Evolutionary conservation across 2,113 vertebrate genomes (phyloP).

Genomic region (Phylloscopus whistleri): DNA sequence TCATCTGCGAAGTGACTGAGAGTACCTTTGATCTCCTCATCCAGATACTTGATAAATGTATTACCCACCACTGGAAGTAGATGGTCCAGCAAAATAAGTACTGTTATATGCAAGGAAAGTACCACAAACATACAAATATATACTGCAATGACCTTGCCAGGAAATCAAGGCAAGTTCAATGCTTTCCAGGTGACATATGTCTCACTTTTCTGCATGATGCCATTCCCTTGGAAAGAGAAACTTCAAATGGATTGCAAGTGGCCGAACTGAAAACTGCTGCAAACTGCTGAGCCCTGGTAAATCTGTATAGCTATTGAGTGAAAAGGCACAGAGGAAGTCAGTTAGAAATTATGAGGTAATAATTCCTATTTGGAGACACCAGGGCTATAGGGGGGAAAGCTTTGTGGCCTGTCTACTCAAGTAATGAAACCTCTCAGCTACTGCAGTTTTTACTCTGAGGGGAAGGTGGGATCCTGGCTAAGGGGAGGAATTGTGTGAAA

Average conservation of each 20-base stretch:
- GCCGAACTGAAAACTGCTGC: not conserved
- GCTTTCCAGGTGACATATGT: not conserved
- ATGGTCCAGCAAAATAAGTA: not conserved
- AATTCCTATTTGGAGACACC: not conserved
- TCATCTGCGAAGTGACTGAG: not conserved
- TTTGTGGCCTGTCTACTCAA: not conserved
- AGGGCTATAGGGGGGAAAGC: not conserved
- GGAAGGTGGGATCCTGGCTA: not conserved
- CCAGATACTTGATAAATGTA: not conserved
- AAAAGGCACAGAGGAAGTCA: not conserved
- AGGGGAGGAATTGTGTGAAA: not conserved
- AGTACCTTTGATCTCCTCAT: not conserved
- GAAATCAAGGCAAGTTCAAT: not conserved
- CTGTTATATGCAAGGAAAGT: not conserved
- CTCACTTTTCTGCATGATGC: not conserved
- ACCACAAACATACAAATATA: not conserved
- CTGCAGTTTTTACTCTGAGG: not conserved
- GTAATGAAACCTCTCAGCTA: not conserved
- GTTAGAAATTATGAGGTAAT: not conserved
- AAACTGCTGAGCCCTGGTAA: not conserved
- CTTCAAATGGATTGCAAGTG: not conserved
- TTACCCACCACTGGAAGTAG: not conserved
- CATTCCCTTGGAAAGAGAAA: not conserved
- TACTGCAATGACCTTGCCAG: not conserved
- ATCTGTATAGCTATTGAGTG: accelerated